phyloP scores from a whole-genome alignment of 2,113 vertebrate species.

The Calypte anna region DNA sequence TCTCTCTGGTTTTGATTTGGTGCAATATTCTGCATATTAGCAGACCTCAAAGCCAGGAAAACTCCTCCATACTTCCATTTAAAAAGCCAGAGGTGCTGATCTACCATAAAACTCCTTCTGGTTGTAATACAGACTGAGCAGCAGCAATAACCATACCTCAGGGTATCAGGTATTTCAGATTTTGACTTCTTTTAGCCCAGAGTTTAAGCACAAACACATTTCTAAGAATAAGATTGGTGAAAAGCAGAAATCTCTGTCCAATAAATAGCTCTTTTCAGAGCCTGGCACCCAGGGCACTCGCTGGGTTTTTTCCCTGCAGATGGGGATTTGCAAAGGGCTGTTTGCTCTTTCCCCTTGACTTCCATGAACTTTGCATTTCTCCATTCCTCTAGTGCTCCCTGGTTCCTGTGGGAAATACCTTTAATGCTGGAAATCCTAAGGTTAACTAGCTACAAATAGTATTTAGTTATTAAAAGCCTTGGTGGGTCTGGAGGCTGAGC shows the following conservation, averaged over 20 bases:
- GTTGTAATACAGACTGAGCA: fast-evolving
- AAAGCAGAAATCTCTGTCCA: background rate
- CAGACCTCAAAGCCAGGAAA: background rate
- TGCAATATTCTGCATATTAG: background rate
- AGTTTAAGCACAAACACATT: background rate
- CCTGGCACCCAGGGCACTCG: fast-evolving
- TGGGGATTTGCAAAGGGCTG: background rate
- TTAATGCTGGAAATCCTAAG: slow-evolving; percentile 17
- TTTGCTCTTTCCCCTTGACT: background rate
- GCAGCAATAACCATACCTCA: fast-evolving
- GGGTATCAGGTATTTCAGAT: background rate
- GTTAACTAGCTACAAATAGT: background rate
- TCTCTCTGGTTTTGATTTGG: background rate
- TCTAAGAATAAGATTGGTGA: background rate
- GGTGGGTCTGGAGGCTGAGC: background rate
- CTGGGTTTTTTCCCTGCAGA: background rate
- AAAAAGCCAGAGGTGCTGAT: background rate
- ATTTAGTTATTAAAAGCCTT: slow-evolving; percentile 8
- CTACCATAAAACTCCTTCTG: background rate
- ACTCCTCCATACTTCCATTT: background rate
- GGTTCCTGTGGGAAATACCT: slow-evolving; percentile 20
- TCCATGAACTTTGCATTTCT: slow-evolving; percentile 3
- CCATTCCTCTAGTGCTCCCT: background rate
- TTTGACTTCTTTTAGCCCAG: background rate
- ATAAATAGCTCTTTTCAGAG: background rate